Evolutionary conservation across 2,888 invertebrate genomes (phyloP).

Genomic region (Noctuana brunneofusca): DNA sequence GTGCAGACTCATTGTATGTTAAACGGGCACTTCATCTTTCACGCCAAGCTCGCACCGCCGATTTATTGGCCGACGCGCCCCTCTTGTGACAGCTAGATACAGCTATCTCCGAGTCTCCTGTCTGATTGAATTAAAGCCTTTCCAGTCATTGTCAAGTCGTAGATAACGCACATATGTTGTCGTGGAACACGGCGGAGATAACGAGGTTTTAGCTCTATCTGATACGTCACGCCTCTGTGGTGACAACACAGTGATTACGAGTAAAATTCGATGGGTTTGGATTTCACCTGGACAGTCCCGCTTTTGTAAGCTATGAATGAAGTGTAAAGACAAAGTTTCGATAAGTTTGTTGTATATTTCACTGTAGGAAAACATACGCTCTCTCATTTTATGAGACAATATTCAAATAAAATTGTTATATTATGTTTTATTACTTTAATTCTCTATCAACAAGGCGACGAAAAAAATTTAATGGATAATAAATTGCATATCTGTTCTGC

Average conservation of each 20-base stretch:
- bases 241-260: constrained; percentile 43
- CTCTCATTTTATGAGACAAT: background rate
- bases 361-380: background rate
- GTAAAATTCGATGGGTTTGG: constrained; percentile 34
- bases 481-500: constrained; percentile 23
- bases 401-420: too few species aligned
- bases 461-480: constrained; percentile 20
- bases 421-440: too few species aligned
- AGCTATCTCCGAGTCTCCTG: constrained; percentile 44
- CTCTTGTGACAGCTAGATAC: constrained; percentile 60
- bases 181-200: constrained; percentile 33
- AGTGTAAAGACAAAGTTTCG: constrained; percentile 5
- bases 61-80: constrained; percentile 79
- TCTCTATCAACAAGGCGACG: constrained; percentile 8
- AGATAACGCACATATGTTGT: constrained; percentile 34
- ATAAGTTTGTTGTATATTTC: background rate
- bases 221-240: constrained; percentile 37
- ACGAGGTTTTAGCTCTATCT: constrained; percentile 37
- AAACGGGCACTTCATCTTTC: constrained; percentile 80
- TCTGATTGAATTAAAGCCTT: constrained; percentile 46
- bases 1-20: constrained; percentile 78
- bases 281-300: constrained; percentile 10
- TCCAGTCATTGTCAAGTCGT: constrained; percentile 38
- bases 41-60: constrained; percentile 63
- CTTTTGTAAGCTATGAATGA: constrained; percentile 15